A percentile compares a stretch with the other conserved stretches of the same genome.
These are phyloP conservation scores for Drosophila tristis DNA, from an alignment of 1,140 invertebrate genomes.

Conservation along the genomic window DNA sequence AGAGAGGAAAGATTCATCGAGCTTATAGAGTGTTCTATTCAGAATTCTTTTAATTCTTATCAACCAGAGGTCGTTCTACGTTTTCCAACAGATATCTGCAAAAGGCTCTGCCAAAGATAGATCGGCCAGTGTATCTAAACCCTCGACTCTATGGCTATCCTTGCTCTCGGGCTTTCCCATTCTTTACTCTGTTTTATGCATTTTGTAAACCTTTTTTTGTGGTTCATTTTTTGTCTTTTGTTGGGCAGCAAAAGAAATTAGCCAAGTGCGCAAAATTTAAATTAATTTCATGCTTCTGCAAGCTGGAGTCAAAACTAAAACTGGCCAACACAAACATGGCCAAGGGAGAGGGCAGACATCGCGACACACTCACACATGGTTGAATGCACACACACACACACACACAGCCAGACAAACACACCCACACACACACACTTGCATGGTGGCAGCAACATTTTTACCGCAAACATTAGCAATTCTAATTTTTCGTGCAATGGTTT, in stretches of 20 bases:
- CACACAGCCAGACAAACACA: constrained; percentile 24
- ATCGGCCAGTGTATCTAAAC: no score
- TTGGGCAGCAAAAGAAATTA: constrained; percentile 60
- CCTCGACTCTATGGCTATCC: no score
- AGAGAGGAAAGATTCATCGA: no score
- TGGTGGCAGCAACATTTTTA: constrained; percentile 57
- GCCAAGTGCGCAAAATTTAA: constrained; percentile 76
- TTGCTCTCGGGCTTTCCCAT: neutral
- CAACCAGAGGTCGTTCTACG: no score
- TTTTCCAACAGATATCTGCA: no score
- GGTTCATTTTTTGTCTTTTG: constrained; percentile 30
- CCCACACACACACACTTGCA: constrained; percentile 1
- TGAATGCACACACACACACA: constrained; percentile 21
- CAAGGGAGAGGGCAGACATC: constrained; percentile 27
- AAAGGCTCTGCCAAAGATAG: no score
- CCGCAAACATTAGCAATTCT: constrained; percentile 74
- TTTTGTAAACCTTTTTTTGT: neutral
- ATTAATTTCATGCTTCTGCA: constrained; percentile 74
- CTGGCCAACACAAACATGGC: constrained; percentile 52
- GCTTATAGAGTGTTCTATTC: no score
- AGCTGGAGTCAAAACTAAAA: constrained; percentile 65
- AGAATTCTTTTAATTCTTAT: no score
- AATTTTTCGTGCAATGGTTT: constrained; percentile 64
- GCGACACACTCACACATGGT: neutral
- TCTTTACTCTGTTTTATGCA: no score